Evolutionary conservation across 2,888 invertebrate species (phyloP).

Genomic region (Macrophya alboannulata): DNA sequence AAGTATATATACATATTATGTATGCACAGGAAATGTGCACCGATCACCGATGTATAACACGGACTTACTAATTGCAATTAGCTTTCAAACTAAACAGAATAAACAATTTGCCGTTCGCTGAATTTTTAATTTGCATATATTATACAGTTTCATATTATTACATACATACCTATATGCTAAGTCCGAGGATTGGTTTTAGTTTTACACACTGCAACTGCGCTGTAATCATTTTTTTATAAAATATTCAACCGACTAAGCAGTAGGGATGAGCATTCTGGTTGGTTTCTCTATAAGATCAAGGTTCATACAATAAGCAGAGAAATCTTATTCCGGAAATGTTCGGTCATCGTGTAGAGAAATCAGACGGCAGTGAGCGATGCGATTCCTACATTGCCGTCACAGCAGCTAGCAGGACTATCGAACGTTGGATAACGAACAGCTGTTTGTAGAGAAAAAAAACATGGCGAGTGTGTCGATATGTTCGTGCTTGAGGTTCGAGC

Average conservation of each 20-base stretch:
- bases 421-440: constrained; percentile 5
- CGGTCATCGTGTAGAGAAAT: background rate
- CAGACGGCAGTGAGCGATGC: background rate
- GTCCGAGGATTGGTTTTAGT: background rate
- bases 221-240: background rate
- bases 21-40: background rate
- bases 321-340: background rate
- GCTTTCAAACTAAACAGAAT: background rate
- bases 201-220: too few species aligned
- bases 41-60: background rate
- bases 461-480: constrained; percentile 29
- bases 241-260: background rate
- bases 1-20: background rate
- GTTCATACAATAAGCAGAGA: background rate
- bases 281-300: background rate
- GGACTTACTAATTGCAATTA: background rate
- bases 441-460: constrained; percentile 33
- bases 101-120: background rate
- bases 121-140: background rate
- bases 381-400: constrained; percentile 3
- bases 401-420: background rate
- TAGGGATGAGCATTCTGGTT: background rate
- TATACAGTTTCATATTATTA: background rate
- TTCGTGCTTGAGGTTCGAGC: background rate
- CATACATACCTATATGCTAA: background rate